Conservation (phyloP, 2,113 vertebrate genomes). For the Crocuta crocuta region DNA sequence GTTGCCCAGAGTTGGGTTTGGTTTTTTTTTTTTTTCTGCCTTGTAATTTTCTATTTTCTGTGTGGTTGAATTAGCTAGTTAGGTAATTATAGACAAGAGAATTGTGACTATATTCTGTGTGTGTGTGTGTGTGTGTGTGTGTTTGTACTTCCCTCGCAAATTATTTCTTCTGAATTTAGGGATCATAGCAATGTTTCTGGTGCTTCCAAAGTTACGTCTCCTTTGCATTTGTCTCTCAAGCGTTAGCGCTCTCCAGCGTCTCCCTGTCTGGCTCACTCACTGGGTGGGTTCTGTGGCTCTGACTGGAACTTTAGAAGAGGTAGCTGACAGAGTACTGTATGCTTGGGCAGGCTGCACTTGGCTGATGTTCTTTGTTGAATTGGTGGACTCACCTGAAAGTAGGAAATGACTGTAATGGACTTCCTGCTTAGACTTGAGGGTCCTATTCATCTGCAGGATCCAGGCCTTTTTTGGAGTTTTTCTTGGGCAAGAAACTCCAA, state of each 20-base stretch:
- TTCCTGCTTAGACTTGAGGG: neutral
- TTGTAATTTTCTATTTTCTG: neutral
- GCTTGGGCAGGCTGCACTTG: neutral
- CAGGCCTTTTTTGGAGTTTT: neutral
- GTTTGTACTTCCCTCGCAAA: neutral
- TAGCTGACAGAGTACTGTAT: neutral
- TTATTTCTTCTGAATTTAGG: conserved; percentile 8
- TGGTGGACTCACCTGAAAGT: neutral
- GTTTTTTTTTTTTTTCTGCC: neutral
- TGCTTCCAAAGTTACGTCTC: neutral
- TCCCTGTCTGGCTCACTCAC: neutral
- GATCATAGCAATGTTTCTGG: neutral
- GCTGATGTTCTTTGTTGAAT: neutral
- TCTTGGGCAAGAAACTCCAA: neutral
- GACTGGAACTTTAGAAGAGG: neutral
- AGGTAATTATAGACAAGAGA: neutral
- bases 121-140: neutral
- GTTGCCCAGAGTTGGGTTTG: neutral
- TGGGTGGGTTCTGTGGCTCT: neutral
- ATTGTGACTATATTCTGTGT: neutral
- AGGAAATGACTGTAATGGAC: neutral
- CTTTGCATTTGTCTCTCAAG: neutral
- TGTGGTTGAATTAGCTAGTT: conserved; percentile 6
- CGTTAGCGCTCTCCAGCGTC: neutral
- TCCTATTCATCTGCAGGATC: neutral